These are phyloP conservation scores for Berghia stephanieae DNA, from an alignment of 1,140 invertebrate genomes.

Conservation along the genomic window DNA sequence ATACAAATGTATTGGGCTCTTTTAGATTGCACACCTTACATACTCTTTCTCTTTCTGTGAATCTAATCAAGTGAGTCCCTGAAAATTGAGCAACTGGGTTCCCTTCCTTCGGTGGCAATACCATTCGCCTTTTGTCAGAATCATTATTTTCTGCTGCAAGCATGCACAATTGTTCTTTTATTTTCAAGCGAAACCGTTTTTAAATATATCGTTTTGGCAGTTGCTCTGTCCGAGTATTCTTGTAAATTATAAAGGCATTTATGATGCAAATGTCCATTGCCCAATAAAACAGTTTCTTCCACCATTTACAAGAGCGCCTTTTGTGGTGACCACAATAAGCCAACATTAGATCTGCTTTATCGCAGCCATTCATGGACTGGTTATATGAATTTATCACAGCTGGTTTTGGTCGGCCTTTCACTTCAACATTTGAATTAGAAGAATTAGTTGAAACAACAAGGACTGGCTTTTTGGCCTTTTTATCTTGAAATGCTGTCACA, in stretches of 20 bases:
- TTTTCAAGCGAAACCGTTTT: too few relatives aligned
- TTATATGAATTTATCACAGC: not conserved
- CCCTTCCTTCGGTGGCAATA: too few relatives aligned
- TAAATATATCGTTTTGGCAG: too few relatives aligned
- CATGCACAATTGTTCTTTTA: too few relatives aligned
- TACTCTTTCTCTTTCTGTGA: too few relatives aligned
- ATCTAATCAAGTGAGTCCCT: too few relatives aligned
- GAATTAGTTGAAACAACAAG: not conserved
- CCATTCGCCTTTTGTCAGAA: too few relatives aligned
- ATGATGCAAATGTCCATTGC: not conserved
- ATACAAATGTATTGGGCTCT: too few relatives aligned
- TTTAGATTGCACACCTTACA: too few relatives aligned
- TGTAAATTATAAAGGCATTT: not conserved
- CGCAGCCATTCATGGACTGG: not conserved
- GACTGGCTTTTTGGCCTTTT: not conserved
- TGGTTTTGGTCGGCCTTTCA: not conserved
- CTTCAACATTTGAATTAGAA: not conserved
- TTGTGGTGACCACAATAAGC: not conserved
- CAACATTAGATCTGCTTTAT: not conserved
- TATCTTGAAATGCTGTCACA: not conserved
- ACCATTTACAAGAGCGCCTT: not conserved
- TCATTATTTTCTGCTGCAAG: too few relatives aligned
- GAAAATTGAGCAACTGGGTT: too few relatives aligned
- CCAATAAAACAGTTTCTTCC: constrained; percentile 1
- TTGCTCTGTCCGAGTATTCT: not conserved